These are phyloP conservation scores for Microctenopoma steveboyesi DNA, from an alignment of 2,797 vertebrate species.

Conservation along the genomic window DNA sequence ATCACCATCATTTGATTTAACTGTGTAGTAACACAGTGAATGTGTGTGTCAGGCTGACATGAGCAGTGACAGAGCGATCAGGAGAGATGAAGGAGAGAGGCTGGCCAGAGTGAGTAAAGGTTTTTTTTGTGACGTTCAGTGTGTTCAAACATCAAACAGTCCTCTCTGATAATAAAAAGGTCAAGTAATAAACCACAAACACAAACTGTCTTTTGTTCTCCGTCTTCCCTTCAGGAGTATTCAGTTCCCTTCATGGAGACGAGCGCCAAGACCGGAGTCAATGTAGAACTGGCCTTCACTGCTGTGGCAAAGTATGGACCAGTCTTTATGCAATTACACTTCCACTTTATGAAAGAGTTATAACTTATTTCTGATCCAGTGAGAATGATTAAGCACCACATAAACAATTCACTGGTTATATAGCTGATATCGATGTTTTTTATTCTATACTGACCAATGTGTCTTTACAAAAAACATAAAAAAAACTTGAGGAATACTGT, in stretches of 20 bases:
- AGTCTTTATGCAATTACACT: background rate
- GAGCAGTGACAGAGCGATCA: constrained; percentile 87
- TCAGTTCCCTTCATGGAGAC: constrained; percentile 98
- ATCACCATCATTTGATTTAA: background rate
- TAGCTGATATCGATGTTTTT: no score
- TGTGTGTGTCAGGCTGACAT: constrained; percentile 87
- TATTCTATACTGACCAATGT: no score
- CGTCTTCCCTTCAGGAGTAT: constrained; percentile 85
- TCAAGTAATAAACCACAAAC: background rate
- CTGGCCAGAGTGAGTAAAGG: constrained; percentile 87
- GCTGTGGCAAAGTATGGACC: constrained; percentile 91
- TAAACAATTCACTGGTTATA: no score
- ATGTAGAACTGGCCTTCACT: constrained; percentile 94
- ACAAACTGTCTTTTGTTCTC: background rate
- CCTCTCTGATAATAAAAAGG: background rate
- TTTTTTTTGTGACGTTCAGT: no score
- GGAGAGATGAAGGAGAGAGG: constrained; percentile 90
- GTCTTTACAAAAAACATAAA: no score
- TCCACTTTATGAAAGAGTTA: background rate
- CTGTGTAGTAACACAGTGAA: background rate
- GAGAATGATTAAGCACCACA: no score
- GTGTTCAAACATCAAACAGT: no score
- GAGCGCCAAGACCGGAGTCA: constrained; percentile 95
- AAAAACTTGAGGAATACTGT: no score
- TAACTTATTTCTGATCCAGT: no score